These are phyloP conservation scores for Sardina pilchardus DNA, from an alignment of 2,113 vertebrate species.

Conservation along the genomic window DNA sequence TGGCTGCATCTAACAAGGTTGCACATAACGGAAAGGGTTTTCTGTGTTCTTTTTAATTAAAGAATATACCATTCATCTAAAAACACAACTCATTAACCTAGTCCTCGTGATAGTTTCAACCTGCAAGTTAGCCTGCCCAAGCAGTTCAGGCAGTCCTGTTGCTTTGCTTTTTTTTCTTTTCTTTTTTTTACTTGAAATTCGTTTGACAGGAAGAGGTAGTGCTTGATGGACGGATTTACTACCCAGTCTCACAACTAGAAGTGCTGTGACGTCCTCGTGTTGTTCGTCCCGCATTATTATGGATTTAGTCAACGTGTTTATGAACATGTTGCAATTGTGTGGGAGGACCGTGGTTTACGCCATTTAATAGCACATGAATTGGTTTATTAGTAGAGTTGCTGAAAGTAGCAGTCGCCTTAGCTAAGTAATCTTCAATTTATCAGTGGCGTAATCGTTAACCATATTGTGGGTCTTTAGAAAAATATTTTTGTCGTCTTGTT, in stretches of 20 bases:
- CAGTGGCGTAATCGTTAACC: not conserved
- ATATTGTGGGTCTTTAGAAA: not conserved
- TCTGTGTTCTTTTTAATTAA: not conserved
- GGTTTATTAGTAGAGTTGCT: not conserved
- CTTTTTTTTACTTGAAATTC: not conserved
- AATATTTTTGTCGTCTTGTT: too few relatives aligned
- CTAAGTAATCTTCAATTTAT: not conserved
- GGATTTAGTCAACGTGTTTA: slow-evolving; percentile 7
- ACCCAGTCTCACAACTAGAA: slow-evolving; percentile 30
- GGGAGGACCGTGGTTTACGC: not conserved
- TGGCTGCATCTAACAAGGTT: not conserved
- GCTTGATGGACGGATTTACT: slow-evolving; percentile 33
- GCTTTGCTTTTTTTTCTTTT: not conserved
- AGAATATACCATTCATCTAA: not conserved
- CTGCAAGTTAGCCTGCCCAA: slow-evolving; percentile 9
- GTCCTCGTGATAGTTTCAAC: slow-evolving; percentile 31
- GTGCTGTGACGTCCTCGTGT: slow-evolving; percentile 21
- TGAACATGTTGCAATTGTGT: not conserved
- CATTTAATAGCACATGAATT: not conserved
- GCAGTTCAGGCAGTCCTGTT: not conserved
- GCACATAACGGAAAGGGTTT: not conserved
- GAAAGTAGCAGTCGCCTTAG: not conserved
- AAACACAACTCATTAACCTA: slow-evolving; percentile 21
- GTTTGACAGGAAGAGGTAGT: slow-evolving; percentile 38
- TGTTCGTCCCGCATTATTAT: not conserved